Percentiles rank a stretch among this genome's conserved stretches.
phyloP scores from a whole-genome alignment of 2,113 vertebrate genomes.

The Prionailurus viverrinus region DNA sequence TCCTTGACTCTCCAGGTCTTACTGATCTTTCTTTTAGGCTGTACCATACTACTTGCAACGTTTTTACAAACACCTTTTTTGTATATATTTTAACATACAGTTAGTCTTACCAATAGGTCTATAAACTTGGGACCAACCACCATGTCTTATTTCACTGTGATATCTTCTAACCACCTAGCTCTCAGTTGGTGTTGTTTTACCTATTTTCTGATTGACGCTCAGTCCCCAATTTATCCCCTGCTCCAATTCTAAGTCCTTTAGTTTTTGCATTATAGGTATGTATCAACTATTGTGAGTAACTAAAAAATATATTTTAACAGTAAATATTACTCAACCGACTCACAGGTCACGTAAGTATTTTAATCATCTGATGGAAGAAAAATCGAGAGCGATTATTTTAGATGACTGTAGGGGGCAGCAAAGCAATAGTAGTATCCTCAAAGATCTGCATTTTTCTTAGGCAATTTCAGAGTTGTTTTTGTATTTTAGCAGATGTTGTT shows the following conservation, averaged over 20 bases:
- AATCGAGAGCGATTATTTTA: constrained; percentile 41
- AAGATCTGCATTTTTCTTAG: constrained; percentile 29
- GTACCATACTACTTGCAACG: neutral
- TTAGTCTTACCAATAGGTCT: neutral
- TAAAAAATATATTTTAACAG: constrained; percentile 11
- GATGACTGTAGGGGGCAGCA: constrained; percentile 83
- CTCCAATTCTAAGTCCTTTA: constrained; percentile 35
- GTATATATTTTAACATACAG: neutral
- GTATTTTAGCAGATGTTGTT: constrained; percentile 41
- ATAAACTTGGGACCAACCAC: neutral
- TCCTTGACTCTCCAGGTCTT: neutral
- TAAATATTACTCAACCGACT: constrained; percentile 52
- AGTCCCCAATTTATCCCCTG: neutral
- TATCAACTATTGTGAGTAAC: constrained; percentile 1
- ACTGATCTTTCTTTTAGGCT: neutral
- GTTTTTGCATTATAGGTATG: neutral
- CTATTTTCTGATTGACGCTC: neutral
- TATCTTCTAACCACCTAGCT: neutral
- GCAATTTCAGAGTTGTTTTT: constrained; percentile 50
- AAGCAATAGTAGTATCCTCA: constrained; percentile 61
- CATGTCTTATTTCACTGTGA: neutral
- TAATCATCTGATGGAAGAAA: constrained; percentile 1
- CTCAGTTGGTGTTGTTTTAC: neutral
- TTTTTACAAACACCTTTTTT: neutral
- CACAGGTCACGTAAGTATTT: constrained; percentile 9